Percentiles rank a stretch among this genome's conserved stretches.
Evolutionary conservation across 2,113 vertebrate species (phyloP).

Genomic region (Petaurus breviceps): DNA sequence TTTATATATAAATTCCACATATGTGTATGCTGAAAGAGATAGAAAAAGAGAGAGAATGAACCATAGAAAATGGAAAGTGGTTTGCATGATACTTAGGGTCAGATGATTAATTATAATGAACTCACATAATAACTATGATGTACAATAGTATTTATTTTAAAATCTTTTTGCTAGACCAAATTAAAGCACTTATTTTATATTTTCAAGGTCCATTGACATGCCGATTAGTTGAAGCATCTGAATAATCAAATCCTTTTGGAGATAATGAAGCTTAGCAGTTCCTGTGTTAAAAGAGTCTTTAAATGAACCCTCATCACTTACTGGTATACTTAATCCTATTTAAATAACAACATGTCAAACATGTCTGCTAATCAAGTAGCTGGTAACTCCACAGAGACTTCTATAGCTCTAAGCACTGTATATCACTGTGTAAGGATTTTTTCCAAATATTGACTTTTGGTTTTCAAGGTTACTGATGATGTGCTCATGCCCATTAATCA

Average conservation of each 20-base stretch:
- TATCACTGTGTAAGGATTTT: slow-evolving; percentile 70
- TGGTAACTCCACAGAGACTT: slow-evolving; percentile 72
- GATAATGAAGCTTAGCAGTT: slow-evolving; percentile 66
- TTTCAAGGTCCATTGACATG: slow-evolving; percentile 61
- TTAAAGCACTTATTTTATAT: slow-evolving; percentile 59
- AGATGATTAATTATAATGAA: slow-evolving; percentile 55
- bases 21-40: background rate
- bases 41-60: background rate
- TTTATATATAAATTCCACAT: background rate
- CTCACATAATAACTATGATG: slow-evolving; percentile 48
- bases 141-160: slow-evolving; percentile 49
- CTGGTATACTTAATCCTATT: slow-evolving; percentile 80
- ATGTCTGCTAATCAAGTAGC: slow-evolving; percentile 73
- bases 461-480: slow-evolving; percentile 83
- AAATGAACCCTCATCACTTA: slow-evolving; percentile 36
- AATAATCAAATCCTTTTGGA: slow-evolving; percentile 64
- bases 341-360: slow-evolving; percentile 82
- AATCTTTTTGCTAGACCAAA: slow-evolving; percentile 64
- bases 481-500: slow-evolving; percentile 71
- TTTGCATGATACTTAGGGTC: background rate
- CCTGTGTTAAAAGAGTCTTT: slow-evolving; percentile 69
- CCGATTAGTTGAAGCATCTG: slow-evolving; percentile 56
- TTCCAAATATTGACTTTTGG: slow-evolving; percentile 83
- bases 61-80: slow-evolving; percentile 29
- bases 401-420: slow-evolving; percentile 72